Percentiles rank a stretch among this genome's conserved stretches.
Conservation (phyloP, 2,797 vertebrate genomes). For the Dermochelys coriacea region DNA sequence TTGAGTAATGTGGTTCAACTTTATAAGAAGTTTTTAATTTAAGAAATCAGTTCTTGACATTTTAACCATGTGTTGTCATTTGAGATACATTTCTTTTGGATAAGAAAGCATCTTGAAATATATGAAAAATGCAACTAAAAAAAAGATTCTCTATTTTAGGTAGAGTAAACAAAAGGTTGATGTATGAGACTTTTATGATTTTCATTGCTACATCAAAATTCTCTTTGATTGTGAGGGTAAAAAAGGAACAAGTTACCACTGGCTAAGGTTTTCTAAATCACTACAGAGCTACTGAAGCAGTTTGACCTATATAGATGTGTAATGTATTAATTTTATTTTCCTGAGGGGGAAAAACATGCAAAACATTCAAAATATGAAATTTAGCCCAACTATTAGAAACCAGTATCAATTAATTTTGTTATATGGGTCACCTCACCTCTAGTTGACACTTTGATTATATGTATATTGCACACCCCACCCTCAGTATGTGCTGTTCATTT, state of each 20-base stretch:
- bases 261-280: not conserved
- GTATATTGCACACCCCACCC: not conserved
- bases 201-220: not conserved
- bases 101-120: not conserved
- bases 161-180: not conserved
- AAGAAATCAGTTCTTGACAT: not conserved
- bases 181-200: not conserved
- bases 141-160: not conserved
- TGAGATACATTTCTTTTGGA: conserved; percentile 10
- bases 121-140: conserved; percentile 9
- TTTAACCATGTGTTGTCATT: not conserved
- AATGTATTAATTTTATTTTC: conserved; percentile 1
- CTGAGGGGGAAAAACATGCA: not conserved
- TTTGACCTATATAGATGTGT: not conserved
- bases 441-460: not conserved
- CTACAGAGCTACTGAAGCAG: not conserved
- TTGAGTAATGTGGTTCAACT: not conserved
- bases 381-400: not conserved
- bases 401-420: not conserved
- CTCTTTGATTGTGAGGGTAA: not conserved
- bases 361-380: not conserved
- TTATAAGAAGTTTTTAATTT: not conserved
- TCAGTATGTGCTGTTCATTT: not conserved
- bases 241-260: conserved; percentile 1
- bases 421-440: not conserved